These are phyloP conservation scores for Glaucidium brasilianum DNA, from an alignment of 2,113 vertebrate species.

Conservation along the genomic window DNA sequence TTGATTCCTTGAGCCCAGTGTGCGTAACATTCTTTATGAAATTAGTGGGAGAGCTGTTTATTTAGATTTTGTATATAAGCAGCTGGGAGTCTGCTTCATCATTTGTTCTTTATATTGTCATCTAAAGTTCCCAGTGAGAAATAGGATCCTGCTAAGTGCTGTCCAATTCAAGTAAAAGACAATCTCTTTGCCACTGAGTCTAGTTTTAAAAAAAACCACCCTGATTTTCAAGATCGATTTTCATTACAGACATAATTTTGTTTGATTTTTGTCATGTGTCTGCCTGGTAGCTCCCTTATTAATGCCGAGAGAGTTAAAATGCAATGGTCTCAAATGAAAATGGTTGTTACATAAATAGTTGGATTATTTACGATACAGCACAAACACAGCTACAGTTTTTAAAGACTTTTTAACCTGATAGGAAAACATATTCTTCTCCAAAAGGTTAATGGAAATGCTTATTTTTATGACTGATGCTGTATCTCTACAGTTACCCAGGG, in stretches of 20 bases:
- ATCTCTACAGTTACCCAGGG: background rate
- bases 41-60: background rate
- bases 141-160: background rate
- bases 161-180: background rate
- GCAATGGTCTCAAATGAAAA: background rate
- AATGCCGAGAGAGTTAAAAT: background rate
- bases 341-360: conserved; percentile 18
- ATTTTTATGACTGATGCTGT: background rate
- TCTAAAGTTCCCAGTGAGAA: background rate
- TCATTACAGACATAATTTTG: conserved; percentile 1
- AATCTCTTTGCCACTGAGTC: background rate
- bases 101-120: background rate
- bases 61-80: background rate
- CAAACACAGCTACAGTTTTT: conserved; percentile 49
- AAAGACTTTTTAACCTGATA: conserved; percentile 57
- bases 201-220: background rate
- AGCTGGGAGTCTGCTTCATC: background rate
- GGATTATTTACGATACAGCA: conserved; percentile 59
- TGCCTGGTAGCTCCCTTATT: background rate
- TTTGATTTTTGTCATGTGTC: background rate
- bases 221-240: background rate
- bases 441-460: conserved; percentile 57
- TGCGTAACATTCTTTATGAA: background rate
- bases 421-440: conserved; percentile 54
- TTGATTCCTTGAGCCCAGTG: background rate